These are phyloP conservation scores for Octopus sinensis DNA, from an alignment of 1,140 invertebrate genomes.

Conservation along the genomic window DNA sequence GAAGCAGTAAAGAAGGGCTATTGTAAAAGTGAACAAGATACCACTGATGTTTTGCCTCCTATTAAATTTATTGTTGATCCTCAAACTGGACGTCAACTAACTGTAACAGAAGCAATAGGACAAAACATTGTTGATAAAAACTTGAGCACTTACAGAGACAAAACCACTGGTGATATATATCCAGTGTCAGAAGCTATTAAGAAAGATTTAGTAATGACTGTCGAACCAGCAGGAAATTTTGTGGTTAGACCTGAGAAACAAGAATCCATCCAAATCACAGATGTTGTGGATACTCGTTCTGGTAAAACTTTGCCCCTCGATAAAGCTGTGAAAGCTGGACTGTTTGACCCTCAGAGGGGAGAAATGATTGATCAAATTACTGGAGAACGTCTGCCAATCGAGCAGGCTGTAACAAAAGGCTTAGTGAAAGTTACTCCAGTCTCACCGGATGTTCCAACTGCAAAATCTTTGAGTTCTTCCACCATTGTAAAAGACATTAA, in stretches of 20 bases:
- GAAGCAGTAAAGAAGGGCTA: conserved; percentile 81
- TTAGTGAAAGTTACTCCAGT: conserved; percentile 66
- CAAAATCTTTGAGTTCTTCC: conserved; percentile 34
- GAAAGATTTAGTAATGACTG: conserved; percentile 44
- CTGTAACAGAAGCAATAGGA: conserved; percentile 31
- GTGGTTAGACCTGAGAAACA: not conserved
- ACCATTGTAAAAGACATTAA: conserved; percentile 63
- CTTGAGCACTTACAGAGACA: conserved; percentile 72
- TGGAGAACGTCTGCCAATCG: conserved; percentile 63
- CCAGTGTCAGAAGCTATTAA: conserved; percentile 71
- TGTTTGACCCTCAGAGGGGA: conserved; percentile 51
- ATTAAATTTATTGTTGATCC: conserved; percentile 24
- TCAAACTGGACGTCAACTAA: conserved; percentile 23
- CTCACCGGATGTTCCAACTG: conserved; percentile 28
- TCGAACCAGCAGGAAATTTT: conserved; percentile 21
- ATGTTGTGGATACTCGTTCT: conserved; percentile 75
- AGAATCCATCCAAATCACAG: conserved; percentile 2
- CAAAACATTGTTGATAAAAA: conserved; percentile 30
- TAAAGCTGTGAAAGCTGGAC: conserved; percentile 68
- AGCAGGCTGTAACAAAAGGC: conserved; percentile 71
- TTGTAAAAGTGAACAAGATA: conserved; percentile 57
- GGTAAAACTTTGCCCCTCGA: conserved; percentile 75
- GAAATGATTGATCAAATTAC: conserved; percentile 68
- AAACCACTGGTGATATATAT: conserved; percentile 64
- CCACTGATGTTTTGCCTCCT: conserved; percentile 4